Evolutionary conservation across 2,113 vertebrate genomes (phyloP), one percentile per base, ranked within the genome.

Genomic region (Xerus inauris): DNA sequence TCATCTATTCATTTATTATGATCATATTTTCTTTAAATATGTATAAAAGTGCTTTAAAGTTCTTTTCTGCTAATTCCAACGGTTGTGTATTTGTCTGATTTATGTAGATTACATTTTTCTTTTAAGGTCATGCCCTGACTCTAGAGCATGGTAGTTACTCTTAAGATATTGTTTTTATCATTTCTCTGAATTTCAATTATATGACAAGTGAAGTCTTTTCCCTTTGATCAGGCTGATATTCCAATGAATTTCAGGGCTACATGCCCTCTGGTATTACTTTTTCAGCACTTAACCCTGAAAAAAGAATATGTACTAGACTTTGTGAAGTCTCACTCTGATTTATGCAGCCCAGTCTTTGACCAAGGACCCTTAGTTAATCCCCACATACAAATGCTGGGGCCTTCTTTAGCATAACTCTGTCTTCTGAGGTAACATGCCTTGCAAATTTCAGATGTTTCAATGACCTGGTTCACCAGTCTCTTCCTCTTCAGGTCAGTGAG

Each of bases 41-140:
- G 87, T 94, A 42, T 30, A 87, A 92, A 89, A 72, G 1, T 92
- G 6, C 35, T 88, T 95, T 65, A 49, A 91, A 85, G n/a, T 93
- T 22, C 32, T 85, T 87, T 22, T 42, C 10, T 59, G 16, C 38
- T 91, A 73, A 91, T 93, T 49, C 7, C 2, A n/a, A 40, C 20
- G 86, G 38, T 45, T 93, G 67, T 45, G 24, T 81, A 80, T 72
- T 94, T 94, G 13, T 35, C 28, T 84, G 42, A 87, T 69, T 93
- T 82, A 35, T n/a, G 49, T 19, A 54, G 47, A 79, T 1, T 80
- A 2, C 28, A 30, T 80, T 84, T 84, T 84, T n/a, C 22, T 57
- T 47, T 77, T 17, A 42, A 10, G 20, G 32, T 19, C 47, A 42
- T 42, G 4, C 30, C 57, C 13, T 84, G 80, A 73, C 62, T 59